These are phyloP conservation scores for Microtus californicus DNA, from an alignment of 2,797 vertebrate genomes.

Conservation along the genomic window DNA sequence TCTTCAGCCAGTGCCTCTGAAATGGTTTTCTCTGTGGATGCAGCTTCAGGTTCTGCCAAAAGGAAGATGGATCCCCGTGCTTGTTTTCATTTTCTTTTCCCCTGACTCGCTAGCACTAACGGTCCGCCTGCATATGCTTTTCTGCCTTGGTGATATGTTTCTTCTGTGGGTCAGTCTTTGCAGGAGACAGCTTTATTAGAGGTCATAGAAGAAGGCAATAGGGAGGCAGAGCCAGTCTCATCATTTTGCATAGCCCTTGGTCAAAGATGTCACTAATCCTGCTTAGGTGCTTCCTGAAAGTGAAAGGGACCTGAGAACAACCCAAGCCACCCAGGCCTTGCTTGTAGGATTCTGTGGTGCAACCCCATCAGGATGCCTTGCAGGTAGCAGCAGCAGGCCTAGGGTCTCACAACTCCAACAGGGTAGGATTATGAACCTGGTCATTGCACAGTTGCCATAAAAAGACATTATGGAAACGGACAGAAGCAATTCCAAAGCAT, in stretches of 20 bases:
- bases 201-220: constrained; percentile 5
- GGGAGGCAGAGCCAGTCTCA: constrained; percentile 33
- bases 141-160: background rate
- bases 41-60: constrained; percentile 4
- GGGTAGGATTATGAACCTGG: constrained; percentile 68
- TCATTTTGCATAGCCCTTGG: background rate
- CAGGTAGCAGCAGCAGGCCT: constrained; percentile 71
- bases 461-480: constrained; percentile 49
- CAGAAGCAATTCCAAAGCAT: constrained; percentile 53
- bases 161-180: constrained; percentile 23
- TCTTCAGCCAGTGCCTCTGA: constrained; percentile 21
- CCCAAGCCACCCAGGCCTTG: background rate
- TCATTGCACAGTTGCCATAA: constrained; percentile 70
- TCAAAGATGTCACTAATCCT: constrained; percentile 21
- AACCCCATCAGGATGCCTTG: constrained; percentile 40
- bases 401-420: constrained; percentile 55
- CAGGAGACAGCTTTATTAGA: constrained; percentile 59
- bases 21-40: constrained; percentile 40
- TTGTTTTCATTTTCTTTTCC: background rate
- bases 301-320: constrained; percentile 54
- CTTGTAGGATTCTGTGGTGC: background rate
- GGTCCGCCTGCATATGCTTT: background rate
- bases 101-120: background rate
- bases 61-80: constrained; percentile 58
- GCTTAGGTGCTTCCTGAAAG: constrained; percentile 24